A percentile compares a stretch with the other conserved stretches of the same genome.
These are phyloP conservation scores for Odobenus rosmarus DNA, from an alignment of 2,113 vertebrate genomes.

Conservation along the genomic window DNA sequence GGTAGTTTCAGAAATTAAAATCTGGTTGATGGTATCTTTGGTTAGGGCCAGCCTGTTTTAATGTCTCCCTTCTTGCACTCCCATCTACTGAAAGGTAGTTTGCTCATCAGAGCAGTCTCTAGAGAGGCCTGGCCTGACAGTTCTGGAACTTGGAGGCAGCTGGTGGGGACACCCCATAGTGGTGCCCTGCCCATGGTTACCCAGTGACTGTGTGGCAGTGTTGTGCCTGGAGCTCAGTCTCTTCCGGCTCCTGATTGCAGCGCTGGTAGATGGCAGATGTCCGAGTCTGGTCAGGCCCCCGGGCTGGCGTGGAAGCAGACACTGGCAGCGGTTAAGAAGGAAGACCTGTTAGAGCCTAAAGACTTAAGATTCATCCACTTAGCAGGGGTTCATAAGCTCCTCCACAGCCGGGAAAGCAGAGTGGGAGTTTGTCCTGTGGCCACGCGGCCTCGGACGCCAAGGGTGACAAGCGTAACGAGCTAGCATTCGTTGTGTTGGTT, in stretches of 20 bases:
- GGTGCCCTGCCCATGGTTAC: neutral
- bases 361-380: neutral
- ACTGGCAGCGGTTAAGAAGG: neutral
- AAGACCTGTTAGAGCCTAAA: neutral
- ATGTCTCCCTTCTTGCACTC: neutral
- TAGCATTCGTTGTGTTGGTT: neutral
- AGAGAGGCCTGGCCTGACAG: neutral
- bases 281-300: neutral
- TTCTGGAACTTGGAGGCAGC: neutral
- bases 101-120: neutral
- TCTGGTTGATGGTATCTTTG: neutral
- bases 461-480: neutral
- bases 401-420: neutral
- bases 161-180: neutral
- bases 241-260: neutral
- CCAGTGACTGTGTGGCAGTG: neutral
- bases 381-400: neutral
- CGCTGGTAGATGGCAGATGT: neutral
- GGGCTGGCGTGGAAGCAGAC: neutral
- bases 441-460: neutral
- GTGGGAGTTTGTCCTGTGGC: neutral
- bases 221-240: neutral
- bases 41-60: neutral
- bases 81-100: neutral
- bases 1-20: neutral